Percentiles rank a stretch among this genome's conserved stretches.
Evolutionary conservation across 1,140 invertebrate species (phyloP).

Genomic region (Helicoverpa armigera): DNA sequence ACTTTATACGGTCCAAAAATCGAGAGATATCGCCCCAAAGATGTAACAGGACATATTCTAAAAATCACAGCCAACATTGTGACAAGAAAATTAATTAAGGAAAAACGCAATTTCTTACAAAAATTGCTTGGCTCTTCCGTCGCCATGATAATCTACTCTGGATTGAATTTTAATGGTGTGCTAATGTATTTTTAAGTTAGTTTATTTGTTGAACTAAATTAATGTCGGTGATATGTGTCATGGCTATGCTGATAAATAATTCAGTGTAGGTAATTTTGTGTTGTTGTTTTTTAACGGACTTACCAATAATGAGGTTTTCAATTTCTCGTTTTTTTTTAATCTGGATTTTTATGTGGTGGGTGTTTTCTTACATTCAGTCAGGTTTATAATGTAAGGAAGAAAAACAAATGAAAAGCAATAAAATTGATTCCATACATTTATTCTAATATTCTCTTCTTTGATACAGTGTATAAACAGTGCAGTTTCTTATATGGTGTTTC

Average conservation of each 20-base stretch:
- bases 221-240: neutral
- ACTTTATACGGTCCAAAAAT: neutral
- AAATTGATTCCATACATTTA: constrained; percentile 39
- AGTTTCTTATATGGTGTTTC: neutral
- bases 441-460: constrained; percentile 26
- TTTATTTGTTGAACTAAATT: constrained; percentile 9
- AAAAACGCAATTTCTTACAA: constrained; percentile 34
- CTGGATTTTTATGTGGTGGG: neutral
- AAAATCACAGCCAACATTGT: constrained; percentile 25
- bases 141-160: neutral
- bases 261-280: neutral
- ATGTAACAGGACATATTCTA: constrained; percentile 2
- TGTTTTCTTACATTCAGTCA: neutral
- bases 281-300: too few relatives aligned
- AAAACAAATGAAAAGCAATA: neutral
- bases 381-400: neutral
- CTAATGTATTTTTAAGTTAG: constrained; percentile 35
- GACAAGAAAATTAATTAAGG: constrained; percentile 45
- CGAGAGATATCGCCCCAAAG: constrained; percentile 1
- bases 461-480: constrained; percentile 44
- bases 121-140: constrained; percentile 30
- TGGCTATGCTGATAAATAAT: too few relatives aligned
- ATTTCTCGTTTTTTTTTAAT: neutral
- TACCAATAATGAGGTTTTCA: too few relatives aligned
- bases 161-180: constrained; percentile 26